Percentiles rank a stretch among this genome's conserved stretches.
These are phyloP conservation scores for Hemiprocne comata DNA, from an alignment of 2,113 vertebrate genomes.

Conservation along the genomic window DNA sequence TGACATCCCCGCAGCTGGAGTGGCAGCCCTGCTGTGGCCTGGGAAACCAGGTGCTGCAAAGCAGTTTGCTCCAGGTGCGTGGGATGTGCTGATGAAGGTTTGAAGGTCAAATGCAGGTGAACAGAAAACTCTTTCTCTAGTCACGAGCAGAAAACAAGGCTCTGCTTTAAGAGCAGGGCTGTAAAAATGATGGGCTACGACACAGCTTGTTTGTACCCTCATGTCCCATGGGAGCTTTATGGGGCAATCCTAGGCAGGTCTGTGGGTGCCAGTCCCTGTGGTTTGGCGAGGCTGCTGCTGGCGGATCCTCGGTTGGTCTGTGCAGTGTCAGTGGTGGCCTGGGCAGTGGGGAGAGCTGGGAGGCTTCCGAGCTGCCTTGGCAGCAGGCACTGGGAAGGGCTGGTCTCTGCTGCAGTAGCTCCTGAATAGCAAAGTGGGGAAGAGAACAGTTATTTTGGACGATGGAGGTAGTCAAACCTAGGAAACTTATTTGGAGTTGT, in stretches of 20 bases:
- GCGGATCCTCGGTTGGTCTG: neutral
- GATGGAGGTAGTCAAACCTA: neutral
- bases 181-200: neutral
- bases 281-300: neutral
- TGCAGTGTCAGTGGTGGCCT: neutral
- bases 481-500: neutral
- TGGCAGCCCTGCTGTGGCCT: neutral
- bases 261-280: neutral
- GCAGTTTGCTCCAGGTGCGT: neutral
- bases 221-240: fast-evolving
- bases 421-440: neutral
- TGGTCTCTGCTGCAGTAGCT: neutral
- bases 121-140: neutral
- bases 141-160: neutral
- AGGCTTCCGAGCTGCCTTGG: neutral
- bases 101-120: neutral
- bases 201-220: neutral
- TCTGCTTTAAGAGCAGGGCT: neutral
- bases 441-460: neutral
- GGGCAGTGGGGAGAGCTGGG: neutral
- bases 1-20: neutral
- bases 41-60: neutral
- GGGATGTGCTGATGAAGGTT: neutral
- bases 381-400: fast-evolving
- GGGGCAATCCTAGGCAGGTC: neutral